phyloP scores from a whole-genome alignment of 1,140 invertebrate species.

The Drosophila seguyi region DNA sequence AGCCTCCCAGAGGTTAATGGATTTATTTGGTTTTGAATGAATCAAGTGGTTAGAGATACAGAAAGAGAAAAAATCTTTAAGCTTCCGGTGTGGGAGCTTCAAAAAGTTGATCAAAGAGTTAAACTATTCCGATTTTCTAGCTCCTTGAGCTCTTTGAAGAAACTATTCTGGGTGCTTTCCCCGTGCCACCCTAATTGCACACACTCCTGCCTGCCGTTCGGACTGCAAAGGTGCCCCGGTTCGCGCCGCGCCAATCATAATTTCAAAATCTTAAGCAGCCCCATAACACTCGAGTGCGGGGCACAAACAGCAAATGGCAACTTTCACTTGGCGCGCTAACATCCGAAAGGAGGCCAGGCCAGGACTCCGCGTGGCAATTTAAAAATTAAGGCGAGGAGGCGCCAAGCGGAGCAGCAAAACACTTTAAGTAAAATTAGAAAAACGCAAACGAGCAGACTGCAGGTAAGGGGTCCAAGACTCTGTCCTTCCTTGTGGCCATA shows the following conservation, averaged over 20 bases:
- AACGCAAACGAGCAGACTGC: slow-evolving; percentile 59
- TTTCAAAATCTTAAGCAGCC: slow-evolving; percentile 60
- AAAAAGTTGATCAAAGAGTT: background rate
- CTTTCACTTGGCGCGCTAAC: slow-evolving; percentile 67
- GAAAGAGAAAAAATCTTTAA: background rate
- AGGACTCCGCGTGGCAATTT: slow-evolving; percentile 59
- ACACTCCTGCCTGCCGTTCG: slow-evolving; percentile 25
- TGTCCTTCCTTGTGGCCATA: slow-evolving; percentile 43
- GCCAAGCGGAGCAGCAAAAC: slow-evolving; percentile 52
- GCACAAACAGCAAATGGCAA: slow-evolving; percentile 43
- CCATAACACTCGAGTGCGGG: slow-evolving; percentile 47
- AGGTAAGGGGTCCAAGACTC: slow-evolving; percentile 47
- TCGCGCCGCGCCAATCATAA: slow-evolving; percentile 63
- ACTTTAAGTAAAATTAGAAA: slow-evolving; percentile 56
- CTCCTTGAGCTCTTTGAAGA: background rate
- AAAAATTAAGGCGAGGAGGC: slow-evolving; percentile 65
- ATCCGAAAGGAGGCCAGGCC: slow-evolving; percentile 43
- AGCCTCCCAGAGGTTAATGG: slow-evolving; percentile 22
- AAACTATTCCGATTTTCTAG: background rate
- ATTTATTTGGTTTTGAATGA: slow-evolving; percentile 26
- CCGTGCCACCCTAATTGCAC: slow-evolving; percentile 17
- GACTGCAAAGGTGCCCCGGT: slow-evolving; percentile 5
- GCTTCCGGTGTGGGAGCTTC: background rate
- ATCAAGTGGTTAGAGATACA: slow-evolving; percentile 1
- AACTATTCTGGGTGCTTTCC: background rate